These are phyloP conservation scores for Drosophila tristis DNA, from an alignment of 1,140 invertebrate species.

Conservation along the genomic window DNA sequence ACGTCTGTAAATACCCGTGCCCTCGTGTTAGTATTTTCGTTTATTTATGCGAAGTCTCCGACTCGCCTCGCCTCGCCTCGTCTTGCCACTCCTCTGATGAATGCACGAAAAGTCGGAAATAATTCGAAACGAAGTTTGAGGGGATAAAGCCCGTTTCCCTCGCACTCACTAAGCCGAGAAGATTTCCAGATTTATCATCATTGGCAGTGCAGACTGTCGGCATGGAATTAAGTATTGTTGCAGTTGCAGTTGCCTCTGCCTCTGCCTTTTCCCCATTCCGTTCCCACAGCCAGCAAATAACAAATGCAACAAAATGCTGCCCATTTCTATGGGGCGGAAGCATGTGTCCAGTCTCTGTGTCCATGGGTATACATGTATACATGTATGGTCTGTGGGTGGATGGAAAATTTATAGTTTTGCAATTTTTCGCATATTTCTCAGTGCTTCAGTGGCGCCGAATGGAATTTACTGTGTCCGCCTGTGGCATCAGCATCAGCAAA, in stretches of 20 bases:
- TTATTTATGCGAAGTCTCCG: neutral
- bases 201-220: conserved; percentile 71
- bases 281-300: too few species aligned
- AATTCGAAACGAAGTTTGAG: conserved; percentile 37
- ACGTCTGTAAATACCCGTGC: conserved; percentile 48
- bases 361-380: neutral
- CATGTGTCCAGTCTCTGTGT: conserved; percentile 16
- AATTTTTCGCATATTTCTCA: conserved; percentile 82
- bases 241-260: conserved; percentile 26
- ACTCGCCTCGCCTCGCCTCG: neutral
- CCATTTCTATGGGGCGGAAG: conserved; percentile 4
- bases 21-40: too few species aligned
- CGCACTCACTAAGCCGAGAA: conserved; percentile 65
- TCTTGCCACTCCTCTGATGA: neutral
- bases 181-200: conserved; percentile 81
- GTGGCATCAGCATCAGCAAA: too few species aligned
- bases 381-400: conserved; percentile 30
- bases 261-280: conserved; percentile 24
- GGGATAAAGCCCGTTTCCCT: conserved; percentile 33
- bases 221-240: conserved; percentile 75
- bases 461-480: conserved; percentile 51
- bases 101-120: conserved; percentile 1
- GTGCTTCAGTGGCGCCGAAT: conserved; percentile 57
- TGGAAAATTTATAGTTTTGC: conserved; percentile 73
- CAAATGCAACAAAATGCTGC: conserved; percentile 11